phyloP scores from a whole-genome alignment of 1,140 invertebrate genomes.

The Papilio glaucus region DNA sequence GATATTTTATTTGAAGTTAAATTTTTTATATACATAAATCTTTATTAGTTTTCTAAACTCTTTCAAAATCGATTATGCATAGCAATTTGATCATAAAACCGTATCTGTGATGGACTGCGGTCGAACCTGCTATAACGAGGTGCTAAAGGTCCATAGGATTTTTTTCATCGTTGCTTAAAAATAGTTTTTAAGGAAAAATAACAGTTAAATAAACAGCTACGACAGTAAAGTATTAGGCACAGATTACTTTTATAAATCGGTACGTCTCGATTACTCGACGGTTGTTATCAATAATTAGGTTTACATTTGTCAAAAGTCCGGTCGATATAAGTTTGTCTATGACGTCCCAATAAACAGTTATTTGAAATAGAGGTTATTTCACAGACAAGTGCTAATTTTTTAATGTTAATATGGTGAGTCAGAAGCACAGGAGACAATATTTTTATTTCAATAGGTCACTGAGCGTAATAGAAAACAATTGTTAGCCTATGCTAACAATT shows the following conservation, averaged over 20 bases:
- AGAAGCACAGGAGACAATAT: neutral
- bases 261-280: no score
- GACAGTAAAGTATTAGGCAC: no score
- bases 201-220: neutral
- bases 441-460: neutral
- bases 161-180: neutral
- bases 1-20: neutral
- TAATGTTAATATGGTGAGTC: neutral
- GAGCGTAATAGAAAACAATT: no score
- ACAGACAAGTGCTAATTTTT: neutral
- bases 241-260: no score
- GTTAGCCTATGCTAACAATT: no score
- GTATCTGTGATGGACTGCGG: neutral
- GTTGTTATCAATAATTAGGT: no score
- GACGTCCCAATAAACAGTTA: neutral
- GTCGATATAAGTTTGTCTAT: no score
- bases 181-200: neutral
- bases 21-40: neutral
- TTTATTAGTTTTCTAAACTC: conserved; percentile 1
- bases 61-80: conserved; percentile 6
- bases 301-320: no score
- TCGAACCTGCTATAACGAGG: neutral
- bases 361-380: neutral
- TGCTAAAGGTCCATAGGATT: conserved; percentile 2
- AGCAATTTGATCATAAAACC: conserved; percentile 5